Evolutionary conservation across 1,140 invertebrate genomes (phyloP).

Genomic region (Drosophila navojoa): DNA sequence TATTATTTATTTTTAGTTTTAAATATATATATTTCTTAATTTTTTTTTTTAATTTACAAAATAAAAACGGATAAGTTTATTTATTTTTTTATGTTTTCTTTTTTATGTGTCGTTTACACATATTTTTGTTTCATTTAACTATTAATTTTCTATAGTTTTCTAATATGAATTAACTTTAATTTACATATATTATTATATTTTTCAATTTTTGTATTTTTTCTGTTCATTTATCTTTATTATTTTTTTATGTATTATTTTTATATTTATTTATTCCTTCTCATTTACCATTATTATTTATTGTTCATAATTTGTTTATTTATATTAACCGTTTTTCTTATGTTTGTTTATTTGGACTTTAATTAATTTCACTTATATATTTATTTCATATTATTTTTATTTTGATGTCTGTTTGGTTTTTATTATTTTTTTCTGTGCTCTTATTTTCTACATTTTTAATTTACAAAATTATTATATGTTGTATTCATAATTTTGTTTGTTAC

Average conservation of each 20-base stretch:
- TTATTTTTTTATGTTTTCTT: not conserved
- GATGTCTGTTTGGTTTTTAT: not conserved
- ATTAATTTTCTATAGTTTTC: not conserved
- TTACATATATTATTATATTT: not conserved
- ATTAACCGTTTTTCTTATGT: not conserved
- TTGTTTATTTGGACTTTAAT: no score
- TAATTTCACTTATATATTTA: not conserved
- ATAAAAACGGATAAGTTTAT: not conserved
- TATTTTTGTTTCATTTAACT: not conserved
- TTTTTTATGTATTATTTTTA: not conserved
- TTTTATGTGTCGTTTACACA: not conserved
- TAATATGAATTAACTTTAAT: not conserved
- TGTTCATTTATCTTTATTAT: not conserved
- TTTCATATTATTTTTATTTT: not conserved
- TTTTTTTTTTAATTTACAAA: no score
- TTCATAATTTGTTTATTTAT: constrained; percentile 1
- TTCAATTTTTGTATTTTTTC: not conserved
- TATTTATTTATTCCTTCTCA: not conserved
- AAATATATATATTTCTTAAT: no score
- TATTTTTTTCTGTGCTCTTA: not conserved
- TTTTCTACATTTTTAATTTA: not conserved
- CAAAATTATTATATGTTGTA: no score
- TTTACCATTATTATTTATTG: not conserved
- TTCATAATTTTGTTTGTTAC: not conserved
- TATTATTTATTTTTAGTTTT: not conserved